A percentile compares a stretch with the other conserved stretches of the same genome.
phyloP scores from a whole-genome alignment of 2,888 invertebrate genomes.

The Abrostola tripartita region DNA sequence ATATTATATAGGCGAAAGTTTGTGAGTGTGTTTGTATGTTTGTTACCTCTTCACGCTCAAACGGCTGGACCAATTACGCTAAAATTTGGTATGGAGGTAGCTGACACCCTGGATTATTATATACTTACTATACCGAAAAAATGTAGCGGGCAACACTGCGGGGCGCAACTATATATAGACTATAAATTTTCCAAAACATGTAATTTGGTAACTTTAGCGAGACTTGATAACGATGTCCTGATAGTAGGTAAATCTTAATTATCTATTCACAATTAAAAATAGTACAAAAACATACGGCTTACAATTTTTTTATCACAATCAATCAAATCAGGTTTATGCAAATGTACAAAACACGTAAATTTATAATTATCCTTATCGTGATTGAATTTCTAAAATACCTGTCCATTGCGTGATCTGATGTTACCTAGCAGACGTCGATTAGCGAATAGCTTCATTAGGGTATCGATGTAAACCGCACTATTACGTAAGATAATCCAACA shows the following conservation, averaged over 20 bases:
- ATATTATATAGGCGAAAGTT: no score
- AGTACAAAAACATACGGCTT: conserved; percentile 7
- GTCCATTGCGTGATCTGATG: conserved; percentile 51
- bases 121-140: no score
- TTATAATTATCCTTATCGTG: conserved; percentile 39
- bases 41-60: no score
- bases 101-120: no score
- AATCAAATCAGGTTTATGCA: conserved; percentile 39
- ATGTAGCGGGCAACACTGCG: no score
- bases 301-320: conserved; percentile 8
- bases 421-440: conserved; percentile 37
- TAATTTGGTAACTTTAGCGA: no score
- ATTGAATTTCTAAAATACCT: conserved; percentile 40
- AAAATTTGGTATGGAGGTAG: no score
- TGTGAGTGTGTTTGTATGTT: no score
- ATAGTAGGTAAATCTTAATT: not conserved
- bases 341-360: conserved; percentile 29
- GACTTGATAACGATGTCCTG: no score
- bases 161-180: no score
- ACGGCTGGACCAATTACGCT: no score
- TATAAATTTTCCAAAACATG: no score
- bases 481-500: conserved; percentile 47
- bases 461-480: conserved; percentile 38
- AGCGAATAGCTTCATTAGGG: conserved; percentile 43
- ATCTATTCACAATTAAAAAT: conserved; percentile 13